Conservation (phyloP, 2,888 invertebrate genomes). For the Drosophila recens region DNA sequence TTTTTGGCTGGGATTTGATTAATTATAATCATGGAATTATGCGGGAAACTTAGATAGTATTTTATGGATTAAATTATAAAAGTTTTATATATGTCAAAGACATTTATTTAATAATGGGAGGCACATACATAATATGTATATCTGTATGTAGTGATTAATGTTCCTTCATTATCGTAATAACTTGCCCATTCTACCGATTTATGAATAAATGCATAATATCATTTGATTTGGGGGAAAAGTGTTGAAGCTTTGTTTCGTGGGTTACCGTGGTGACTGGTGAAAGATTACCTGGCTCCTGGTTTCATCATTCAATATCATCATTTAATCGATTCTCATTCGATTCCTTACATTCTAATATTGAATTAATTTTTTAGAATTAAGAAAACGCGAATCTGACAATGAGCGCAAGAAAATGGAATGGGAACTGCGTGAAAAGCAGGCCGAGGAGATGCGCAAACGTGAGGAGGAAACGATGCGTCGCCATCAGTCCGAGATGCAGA, state of each 20-base stretch:
- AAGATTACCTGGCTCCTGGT: slow-evolving; percentile 6
- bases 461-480: slow-evolving; percentile 89
- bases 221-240: neutral
- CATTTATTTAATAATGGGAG: neutral
- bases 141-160: slow-evolving; percentile 4
- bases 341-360: slow-evolving; percentile 27
- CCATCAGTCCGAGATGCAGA: slow-evolving; percentile 91
- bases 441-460: slow-evolving; percentile 90
- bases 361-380: slow-evolving; percentile 87
- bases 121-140: neutral
- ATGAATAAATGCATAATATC: neutral
- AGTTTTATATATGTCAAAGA: neutral
- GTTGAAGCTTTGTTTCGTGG: neutral
- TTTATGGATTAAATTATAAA: neutral
- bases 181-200: neutral
- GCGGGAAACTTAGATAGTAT: neutral
- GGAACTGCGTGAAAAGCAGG: slow-evolving; percentile 93
- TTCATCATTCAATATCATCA: neutral
- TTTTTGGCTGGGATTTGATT: slow-evolving; percentile 1
- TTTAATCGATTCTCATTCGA: neutral
- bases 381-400: slow-evolving; percentile 93
- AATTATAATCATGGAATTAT: slow-evolving; percentile 8
- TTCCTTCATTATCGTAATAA: neutral
- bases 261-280: neutral
- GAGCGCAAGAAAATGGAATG: slow-evolving; percentile 94